A percentile compares a stretch with the other conserved stretches of the same genome.
Evolutionary conservation across 2,113 vertebrate species (phyloP).

Genomic region (Oplegnathus fasciatus): DNA sequence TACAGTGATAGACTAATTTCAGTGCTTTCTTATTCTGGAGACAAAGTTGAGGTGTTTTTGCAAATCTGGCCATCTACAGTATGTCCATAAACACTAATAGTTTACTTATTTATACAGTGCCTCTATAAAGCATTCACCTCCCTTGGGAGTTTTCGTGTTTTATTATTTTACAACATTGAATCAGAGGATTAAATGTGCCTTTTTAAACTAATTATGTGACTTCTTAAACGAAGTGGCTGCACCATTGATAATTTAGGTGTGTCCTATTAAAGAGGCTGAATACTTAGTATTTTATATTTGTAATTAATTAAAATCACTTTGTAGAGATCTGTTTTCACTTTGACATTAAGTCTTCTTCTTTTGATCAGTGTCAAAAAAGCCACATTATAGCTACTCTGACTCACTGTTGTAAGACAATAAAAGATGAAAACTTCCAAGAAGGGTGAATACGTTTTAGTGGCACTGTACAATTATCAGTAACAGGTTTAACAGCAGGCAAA

Average conservation of each 20-base stretch:
- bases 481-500: conserved; percentile 37
- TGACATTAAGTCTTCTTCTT: neutral
- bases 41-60: neutral
- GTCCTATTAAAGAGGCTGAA: neutral
- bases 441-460: neutral
- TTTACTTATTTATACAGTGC: neutral
- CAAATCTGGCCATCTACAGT: neutral
- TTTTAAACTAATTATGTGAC: neutral
- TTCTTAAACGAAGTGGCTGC: neutral
- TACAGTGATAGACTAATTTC: neutral
- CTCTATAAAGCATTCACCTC: neutral
- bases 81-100: neutral
- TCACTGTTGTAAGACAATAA: neutral
- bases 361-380: neutral
- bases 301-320: neutral
- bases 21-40: neutral
- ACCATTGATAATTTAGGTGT: neutral
- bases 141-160: neutral
- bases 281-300: neutral
- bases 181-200: neutral
- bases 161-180: neutral
- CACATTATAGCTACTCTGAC: neutral
- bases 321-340: too few species aligned
- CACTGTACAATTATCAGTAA: neutral
- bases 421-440: neutral